phyloP scores from a whole-genome alignment of 2,888 invertebrate species.

The Carabus problematicus region DNA sequence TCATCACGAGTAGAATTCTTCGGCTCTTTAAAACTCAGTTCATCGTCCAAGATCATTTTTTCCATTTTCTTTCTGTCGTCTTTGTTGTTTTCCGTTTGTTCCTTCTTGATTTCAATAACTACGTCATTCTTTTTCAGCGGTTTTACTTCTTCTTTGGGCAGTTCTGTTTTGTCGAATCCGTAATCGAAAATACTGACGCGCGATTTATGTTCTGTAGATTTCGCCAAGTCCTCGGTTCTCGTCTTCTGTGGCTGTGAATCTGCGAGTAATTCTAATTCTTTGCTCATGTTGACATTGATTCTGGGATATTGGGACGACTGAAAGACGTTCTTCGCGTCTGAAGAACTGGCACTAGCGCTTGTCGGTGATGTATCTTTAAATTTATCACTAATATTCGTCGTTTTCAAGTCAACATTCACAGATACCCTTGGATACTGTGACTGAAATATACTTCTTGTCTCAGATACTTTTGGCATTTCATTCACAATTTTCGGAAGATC shows the following conservation, averaged over 20 bases:
- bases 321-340: slow-evolving; percentile 12
- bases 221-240: not conserved
- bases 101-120: slow-evolving; percentile 53
- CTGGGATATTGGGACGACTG: slow-evolving; percentile 30
- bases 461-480: slow-evolving; percentile 5
- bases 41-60: slow-evolving; percentile 34
- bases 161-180: not conserved
- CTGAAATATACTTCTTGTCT: slow-evolving; percentile 7
- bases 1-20: not conserved
- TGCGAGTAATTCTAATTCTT: slow-evolving; percentile 6
- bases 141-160: slow-evolving; percentile 53
- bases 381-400: not conserved
- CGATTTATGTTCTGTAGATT: not conserved
- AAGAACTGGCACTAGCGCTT: not conserved
- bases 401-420: slow-evolving; percentile 7
- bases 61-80: slow-evolving; percentile 43
- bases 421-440: not conserved
- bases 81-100: slow-evolving; percentile 53
- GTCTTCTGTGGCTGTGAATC: not conserved
- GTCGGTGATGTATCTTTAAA: not conserved
- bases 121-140: slow-evolving; percentile 52
- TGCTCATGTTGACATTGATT: slow-evolving; percentile 22
- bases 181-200: slow-evolving; percentile 11
- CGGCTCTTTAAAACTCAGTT: slow-evolving; percentile 21
- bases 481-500: not conserved